Conservation (phyloP, 2,888 invertebrate species). For the Geotrupes spiniger region DNA sequence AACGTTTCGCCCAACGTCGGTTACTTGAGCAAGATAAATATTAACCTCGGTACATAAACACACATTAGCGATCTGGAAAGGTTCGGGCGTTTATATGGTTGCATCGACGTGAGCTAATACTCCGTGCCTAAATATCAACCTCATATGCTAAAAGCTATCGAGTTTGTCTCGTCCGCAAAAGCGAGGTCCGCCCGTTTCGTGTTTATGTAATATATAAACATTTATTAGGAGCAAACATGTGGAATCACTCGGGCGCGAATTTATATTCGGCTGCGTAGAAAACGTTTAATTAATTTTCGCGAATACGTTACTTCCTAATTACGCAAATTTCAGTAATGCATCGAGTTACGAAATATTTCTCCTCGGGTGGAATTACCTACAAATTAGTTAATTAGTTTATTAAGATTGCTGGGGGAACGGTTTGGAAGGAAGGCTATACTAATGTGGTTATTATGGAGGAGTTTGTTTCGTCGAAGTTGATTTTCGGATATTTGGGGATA, state of each 20-base stretch:
- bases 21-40: not conserved
- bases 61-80: not conserved
- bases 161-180: constrained; percentile 25
- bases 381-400: constrained; percentile 7
- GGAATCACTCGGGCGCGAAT: constrained; percentile 21
- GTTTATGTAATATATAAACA: constrained; percentile 28
- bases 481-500: no score
- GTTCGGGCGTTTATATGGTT: constrained; percentile 6
- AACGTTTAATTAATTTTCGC: constrained; percentile 24
- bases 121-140: constrained; percentile 14
- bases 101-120: constrained; percentile 3
- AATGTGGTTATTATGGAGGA: constrained; percentile 21
- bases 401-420: not conserved
- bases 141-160: constrained; percentile 11
- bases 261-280: constrained; percentile 20
- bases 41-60: not conserved
- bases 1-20: no score
- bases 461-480: constrained; percentile 13
- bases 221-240: constrained; percentile 26
- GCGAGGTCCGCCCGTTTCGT: constrained; percentile 24
- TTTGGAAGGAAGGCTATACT: no score
- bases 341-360: constrained; percentile 10
- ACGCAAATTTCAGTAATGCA: constrained; percentile 15
- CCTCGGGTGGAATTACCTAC: constrained; percentile 1
- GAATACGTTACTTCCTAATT: constrained; percentile 23